Percentiles rank a stretch among this genome's conserved stretches.
phyloP scores from a whole-genome alignment of 2,113 vertebrate genomes.

The Campylomormyrus tamandua region DNA sequence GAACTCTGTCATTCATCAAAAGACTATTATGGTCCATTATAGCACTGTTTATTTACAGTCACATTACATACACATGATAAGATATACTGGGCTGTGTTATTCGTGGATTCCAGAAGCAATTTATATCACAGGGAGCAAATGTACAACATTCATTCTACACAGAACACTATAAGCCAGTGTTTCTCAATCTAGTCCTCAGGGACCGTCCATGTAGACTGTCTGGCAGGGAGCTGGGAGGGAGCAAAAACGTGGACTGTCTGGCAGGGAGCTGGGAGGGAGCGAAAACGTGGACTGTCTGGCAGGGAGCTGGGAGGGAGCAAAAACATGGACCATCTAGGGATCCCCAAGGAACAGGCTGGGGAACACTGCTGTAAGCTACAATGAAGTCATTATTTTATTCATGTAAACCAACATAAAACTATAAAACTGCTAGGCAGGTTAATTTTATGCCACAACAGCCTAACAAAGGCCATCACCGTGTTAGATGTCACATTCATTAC shows the following conservation, averaged over 20 bases:
- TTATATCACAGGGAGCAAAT: too few species aligned
- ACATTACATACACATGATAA: too few species aligned
- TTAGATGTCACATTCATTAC: background rate
- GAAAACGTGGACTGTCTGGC: too few species aligned
- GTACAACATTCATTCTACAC: too few species aligned
- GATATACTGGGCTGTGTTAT: too few species aligned
- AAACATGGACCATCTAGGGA: background rate
- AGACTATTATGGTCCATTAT: background rate
- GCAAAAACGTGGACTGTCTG: background rate
- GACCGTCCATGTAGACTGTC: too few species aligned
- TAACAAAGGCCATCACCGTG: background rate
- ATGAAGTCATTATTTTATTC: background rate
- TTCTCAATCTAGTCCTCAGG: too few species aligned
- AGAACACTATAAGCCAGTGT: too few species aligned
- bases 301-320: background rate
- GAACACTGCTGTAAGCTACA: background rate
- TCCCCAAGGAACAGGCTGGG: background rate
- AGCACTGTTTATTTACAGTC: too few species aligned
- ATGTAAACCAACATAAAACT: background rate
- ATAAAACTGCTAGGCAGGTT: background rate
- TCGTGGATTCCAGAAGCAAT: too few species aligned
- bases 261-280: background rate
- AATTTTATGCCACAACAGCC: background rate
- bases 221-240: background rate
- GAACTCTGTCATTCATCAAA: background rate